Evolutionary conservation across 2,797 vertebrate species (phyloP), one percentile per base, ranked within the genome.

Genomic region (Setipinna tenuifilis): DNA sequence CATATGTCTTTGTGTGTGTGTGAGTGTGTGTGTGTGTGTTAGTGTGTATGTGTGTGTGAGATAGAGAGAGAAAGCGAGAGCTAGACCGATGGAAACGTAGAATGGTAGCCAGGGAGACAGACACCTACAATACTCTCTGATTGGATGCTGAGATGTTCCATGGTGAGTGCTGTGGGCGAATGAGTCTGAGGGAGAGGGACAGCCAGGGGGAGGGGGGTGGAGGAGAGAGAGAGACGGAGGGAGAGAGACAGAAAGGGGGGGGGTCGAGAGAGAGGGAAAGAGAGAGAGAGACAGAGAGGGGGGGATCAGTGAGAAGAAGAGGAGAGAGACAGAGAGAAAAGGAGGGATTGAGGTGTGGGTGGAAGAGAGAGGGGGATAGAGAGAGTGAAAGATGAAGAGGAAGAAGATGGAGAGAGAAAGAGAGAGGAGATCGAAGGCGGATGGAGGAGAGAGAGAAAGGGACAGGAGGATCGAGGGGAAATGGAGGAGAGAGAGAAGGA

Each of bases 141-240:
- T 88, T 89, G 85, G 86, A 87, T 88, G 85, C 80, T 87, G 84
- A 85, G 87, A 89, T 89, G 87, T 89, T 89, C 87, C 83, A 89
- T 87, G 88, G 89, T 89, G 85, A 84, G 88, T 88, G 88, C 88
- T 86, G 83, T 83, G 83, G 84, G 87, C 86, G 87, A 88, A 91
- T 90, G 90, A 93, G 89, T 92, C 80, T 87, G 88, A 89, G 83
- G 21, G 82, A 81, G 83, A 78, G 84, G 83, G 57, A 80, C 48
- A 83, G 82, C 54, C 54, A 44, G 58, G 28, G 57, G 50, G 21
- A 21, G 28, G 44, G 57, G 62, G 41, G 25, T 82, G 11, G 50
- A 25, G 78, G 48, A 62, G 58, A 75, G 71, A 83, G 12, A 58
- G 59, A 82, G 28, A 84, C 48, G 71, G 54, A 82, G 80, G 85